These are phyloP conservation scores for Tyrannus savana DNA, from an alignment of 2,113 vertebrate species.

Conservation along the genomic window DNA sequence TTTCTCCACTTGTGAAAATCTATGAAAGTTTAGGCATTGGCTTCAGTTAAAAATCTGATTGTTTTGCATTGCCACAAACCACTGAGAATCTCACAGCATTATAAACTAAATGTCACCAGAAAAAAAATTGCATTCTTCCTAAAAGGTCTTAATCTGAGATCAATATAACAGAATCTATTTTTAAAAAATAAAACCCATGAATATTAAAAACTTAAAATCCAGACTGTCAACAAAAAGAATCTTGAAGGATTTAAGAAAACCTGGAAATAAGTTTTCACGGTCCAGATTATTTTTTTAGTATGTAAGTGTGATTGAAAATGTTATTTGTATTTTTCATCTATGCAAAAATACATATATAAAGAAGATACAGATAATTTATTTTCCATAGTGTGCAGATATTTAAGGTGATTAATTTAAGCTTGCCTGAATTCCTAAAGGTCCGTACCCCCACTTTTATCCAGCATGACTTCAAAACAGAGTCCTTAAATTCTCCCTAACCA, in stretches of 20 bases:
- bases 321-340: not conserved
- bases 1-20: not conserved
- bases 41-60: not conserved
- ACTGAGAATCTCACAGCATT: not conserved
- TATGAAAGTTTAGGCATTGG: not conserved
- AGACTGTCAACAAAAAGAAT: not conserved
- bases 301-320: not conserved
- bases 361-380: not conserved
- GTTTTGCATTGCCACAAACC: not conserved
- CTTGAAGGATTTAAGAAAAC: not conserved
- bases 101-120: not conserved
- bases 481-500: not conserved
- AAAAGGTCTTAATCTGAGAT: not conserved
- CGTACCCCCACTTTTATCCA: not conserved
- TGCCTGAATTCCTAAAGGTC: not conserved
- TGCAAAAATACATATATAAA: not conserved
- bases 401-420: not conserved
- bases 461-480: not conserved
- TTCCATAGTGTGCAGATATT: not conserved
- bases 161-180: not conserved
- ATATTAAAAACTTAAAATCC: not conserved
- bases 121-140: not conserved
- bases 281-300: not conserved
- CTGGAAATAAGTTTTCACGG: not conserved
- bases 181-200: not conserved